Conservation (phyloP, 2,113 vertebrate genomes). For the Macquaria ambigua region DNA sequence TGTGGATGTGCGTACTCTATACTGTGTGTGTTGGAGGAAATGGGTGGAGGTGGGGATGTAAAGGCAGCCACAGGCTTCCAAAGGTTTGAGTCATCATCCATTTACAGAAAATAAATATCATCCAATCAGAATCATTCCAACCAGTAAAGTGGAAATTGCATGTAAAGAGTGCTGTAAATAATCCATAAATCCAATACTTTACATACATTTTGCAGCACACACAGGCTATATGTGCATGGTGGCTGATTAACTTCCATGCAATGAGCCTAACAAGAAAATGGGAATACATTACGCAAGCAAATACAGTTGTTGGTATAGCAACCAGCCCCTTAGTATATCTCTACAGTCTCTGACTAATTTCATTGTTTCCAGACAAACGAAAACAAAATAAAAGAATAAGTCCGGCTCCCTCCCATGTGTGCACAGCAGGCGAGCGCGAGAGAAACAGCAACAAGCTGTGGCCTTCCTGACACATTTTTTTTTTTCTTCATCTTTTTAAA, state of each 20-base stretch:
- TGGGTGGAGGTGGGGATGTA: slow-evolving; percentile 11
- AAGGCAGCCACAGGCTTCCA: background rate
- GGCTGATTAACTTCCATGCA: slow-evolving; percentile 18
- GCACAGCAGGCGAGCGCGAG: slow-evolving; percentile 61
- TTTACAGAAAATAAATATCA: slow-evolving; percentile 1
- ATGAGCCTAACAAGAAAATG: slow-evolving; percentile 20
- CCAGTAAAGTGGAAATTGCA: slow-evolving; percentile 3
- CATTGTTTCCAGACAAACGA: slow-evolving; percentile 65
- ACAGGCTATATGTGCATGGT: background rate
- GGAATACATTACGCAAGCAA: slow-evolving; percentile 61
- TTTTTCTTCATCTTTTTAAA: slow-evolving; percentile 71
- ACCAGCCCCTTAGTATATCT: slow-evolving; percentile 28
- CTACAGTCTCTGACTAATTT: slow-evolving; percentile 44
- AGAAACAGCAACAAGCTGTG: slow-evolving; percentile 41
- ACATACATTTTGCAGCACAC: background rate
- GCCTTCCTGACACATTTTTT: slow-evolving; percentile 60
- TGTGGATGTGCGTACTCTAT: background rate
- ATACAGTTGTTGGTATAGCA: slow-evolving; percentile 59
- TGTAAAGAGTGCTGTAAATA: slow-evolving; percentile 17
- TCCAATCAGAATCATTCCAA: background rate
- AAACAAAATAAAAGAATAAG: slow-evolving; percentile 59
- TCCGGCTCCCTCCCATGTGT: slow-evolving; percentile 51
- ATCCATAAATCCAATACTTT: background rate
- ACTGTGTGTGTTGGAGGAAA: slow-evolving; percentile 1
- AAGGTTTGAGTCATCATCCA: slow-evolving; percentile 26